These are phyloP conservation scores for Dasypolia templi DNA, from an alignment of 2,888 invertebrate genomes.

Conservation along the genomic window DNA sequence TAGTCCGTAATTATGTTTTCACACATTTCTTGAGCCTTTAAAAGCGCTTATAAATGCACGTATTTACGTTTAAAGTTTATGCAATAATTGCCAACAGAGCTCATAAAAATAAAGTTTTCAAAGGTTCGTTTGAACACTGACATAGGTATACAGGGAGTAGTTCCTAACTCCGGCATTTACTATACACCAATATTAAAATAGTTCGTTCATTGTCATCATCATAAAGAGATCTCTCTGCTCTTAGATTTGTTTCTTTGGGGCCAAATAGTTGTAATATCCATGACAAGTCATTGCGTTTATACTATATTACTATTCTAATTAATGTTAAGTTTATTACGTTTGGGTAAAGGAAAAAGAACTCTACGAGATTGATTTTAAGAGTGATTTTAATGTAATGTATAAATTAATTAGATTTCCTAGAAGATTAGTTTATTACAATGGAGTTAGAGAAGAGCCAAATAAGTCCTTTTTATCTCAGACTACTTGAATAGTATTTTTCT, in stretches of 20 bases:
- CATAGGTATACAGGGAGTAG: constrained; percentile 62
- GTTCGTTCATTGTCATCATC: constrained; percentile 65
- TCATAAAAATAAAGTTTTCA: constrained; percentile 41
- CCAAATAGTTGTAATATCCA: constrained; percentile 88
- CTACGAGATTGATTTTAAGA: constrained; percentile 71
- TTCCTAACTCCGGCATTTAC: constrained; percentile 78
- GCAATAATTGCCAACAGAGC: constrained; percentile 53
- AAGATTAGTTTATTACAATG: constrained; percentile 68
- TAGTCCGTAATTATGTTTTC: constrained; percentile 61
- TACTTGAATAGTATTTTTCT: constrained; percentile 53
- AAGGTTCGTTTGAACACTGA: constrained; percentile 39
- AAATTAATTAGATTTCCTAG: constrained; percentile 67
- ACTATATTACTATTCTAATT: constrained; percentile 67
- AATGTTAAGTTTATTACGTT: constrained; percentile 61
- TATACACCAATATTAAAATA: constrained; percentile 66
- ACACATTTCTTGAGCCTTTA: constrained; percentile 37
- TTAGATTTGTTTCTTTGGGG: constrained; percentile 87
- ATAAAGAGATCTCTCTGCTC: constrained; percentile 81
- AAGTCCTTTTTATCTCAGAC: constrained; percentile 68
- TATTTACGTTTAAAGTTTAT: constrained; percentile 27
- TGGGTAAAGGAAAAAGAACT: constrained; percentile 69
- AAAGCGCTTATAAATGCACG: constrained; percentile 55
- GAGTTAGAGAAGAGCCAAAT: constrained; percentile 79
- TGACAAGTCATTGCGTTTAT: constrained; percentile 86
- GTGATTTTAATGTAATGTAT: constrained; percentile 70